These are phyloP conservation scores for Uria aalge DNA, from an alignment of 2,113 vertebrate species.

Conservation along the genomic window DNA sequence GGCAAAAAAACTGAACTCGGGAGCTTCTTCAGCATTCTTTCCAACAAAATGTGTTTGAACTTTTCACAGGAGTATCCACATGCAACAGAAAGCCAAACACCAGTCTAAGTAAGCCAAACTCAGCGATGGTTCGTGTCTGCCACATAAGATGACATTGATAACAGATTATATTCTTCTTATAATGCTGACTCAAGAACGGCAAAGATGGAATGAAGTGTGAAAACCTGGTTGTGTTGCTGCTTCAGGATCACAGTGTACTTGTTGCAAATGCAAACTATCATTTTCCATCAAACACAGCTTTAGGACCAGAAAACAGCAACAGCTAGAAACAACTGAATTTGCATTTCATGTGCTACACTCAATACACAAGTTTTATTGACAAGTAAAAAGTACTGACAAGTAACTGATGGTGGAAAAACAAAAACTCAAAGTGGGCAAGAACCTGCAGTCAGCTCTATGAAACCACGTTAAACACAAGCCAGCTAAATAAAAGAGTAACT, in stretches of 20 bases:
- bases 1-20: neutral
- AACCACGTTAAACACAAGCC: neutral
- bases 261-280: neutral
- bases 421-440: neutral
- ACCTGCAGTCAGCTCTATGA: neutral
- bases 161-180: neutral
- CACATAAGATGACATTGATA: neutral
- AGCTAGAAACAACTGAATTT: neutral
- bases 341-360: neutral
- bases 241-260: neutral
- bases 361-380: neutral
- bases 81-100: neutral
- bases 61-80: neutral
- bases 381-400: neutral
- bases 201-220: neutral
- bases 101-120: neutral
- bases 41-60: neutral
- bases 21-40: neutral
- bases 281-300: neutral
- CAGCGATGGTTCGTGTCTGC: neutral
- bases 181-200: neutral
- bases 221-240: neutral
- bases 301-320: neutral
- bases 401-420: neutral
- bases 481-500: neutral